These are phyloP conservation scores for Drosophila melanosoma DNA, from an alignment of 2,888 invertebrate species.

Conservation along the genomic window DNA sequence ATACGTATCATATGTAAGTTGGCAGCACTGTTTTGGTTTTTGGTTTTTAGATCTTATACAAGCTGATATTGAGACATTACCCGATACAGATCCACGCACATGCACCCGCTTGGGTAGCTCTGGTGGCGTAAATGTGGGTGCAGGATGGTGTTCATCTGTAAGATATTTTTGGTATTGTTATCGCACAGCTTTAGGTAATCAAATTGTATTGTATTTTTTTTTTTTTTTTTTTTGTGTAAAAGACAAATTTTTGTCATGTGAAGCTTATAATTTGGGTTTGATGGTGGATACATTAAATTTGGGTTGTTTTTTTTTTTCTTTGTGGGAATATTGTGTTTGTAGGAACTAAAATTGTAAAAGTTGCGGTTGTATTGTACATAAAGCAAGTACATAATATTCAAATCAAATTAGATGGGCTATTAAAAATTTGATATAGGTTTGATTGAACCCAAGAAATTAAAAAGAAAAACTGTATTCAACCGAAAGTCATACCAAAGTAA, in stretches of 20 bases:
- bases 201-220: slow-evolving; percentile 37
- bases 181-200: slow-evolving; percentile 86
- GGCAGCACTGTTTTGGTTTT: slow-evolving; percentile 27
- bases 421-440: slow-evolving; percentile 1
- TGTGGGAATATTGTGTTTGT: slow-evolving; percentile 47
- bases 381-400: slow-evolving; percentile 48
- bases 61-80: slow-evolving; percentile 67
- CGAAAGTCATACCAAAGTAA: slow-evolving; percentile 47
- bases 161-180: slow-evolving; percentile 86
- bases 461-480: slow-evolving; percentile 20
- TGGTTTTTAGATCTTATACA: slow-evolving; percentile 28
- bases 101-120: slow-evolving; percentile 99
- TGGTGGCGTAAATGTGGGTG: slow-evolving; percentile 99
- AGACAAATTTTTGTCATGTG: slow-evolving; percentile 53
- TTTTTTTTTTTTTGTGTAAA: slow-evolving; percentile 50
- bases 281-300: slow-evolving; percentile 48
- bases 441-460: slow-evolving; percentile 33
- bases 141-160: slow-evolving; percentile 98
- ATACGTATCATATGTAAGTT: slow-evolving; percentile 20
- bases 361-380: slow-evolving; percentile 42
- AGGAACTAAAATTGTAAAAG: slow-evolving; percentile 49
- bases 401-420: slow-evolving; percentile 53
- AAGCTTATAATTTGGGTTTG: slow-evolving; percentile 55
- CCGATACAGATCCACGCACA: slow-evolving; percentile 93
- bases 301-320: slow-evolving; percentile 21